Conservation (phyloP, 2,113 vertebrate genomes). For the Vimba vimba region DNA sequence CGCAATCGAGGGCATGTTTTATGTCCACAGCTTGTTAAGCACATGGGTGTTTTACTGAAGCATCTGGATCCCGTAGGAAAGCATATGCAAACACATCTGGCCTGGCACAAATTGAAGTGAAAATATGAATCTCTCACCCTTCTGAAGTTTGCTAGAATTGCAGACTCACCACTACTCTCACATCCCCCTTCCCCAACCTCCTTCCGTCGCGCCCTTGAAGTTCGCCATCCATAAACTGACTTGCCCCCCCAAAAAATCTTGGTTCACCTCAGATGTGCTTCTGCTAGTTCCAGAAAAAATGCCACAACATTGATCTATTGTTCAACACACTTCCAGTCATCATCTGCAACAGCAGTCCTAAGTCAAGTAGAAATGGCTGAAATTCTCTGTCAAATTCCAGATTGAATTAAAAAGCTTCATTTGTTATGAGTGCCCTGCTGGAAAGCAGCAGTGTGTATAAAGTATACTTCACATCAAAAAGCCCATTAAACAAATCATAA, state of each 20-base stretch:
- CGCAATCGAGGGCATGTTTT: constrained; percentile 75
- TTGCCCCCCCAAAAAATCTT: not conserved
- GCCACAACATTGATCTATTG: constrained; percentile 45
- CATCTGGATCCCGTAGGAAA: constrained; percentile 77
- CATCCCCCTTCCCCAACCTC: not conserved
- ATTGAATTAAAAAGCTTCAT: constrained; percentile 77
- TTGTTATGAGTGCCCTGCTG: constrained; percentile 78
- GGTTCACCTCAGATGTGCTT: constrained; percentile 35
- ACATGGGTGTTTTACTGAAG: constrained; percentile 74
- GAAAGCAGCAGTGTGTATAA: constrained; percentile 77
- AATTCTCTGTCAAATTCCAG: constrained; percentile 68
- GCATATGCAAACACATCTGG: constrained; percentile 81
- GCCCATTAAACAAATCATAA: constrained; percentile 81
- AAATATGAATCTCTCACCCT: constrained; percentile 68
- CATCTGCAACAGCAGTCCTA: constrained; percentile 47
- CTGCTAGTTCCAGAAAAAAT: constrained; percentile 48
- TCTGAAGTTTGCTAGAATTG: constrained; percentile 69
- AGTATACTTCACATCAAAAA: constrained; percentile 81
- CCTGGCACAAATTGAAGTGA: constrained; percentile 63
- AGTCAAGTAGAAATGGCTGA: constrained; percentile 43
- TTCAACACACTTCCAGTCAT: constrained; percentile 61
- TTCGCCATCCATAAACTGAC: constrained; percentile 30
- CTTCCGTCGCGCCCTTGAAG: not conserved
- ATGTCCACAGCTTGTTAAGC: constrained; percentile 83
- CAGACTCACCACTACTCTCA: constrained; percentile 50